A percentile compares a stretch with the other conserved stretches of the same genome.
phyloP scores from a whole-genome alignment of 2,888 invertebrate genomes.

The Nipponacmea schrenckii region DNA sequence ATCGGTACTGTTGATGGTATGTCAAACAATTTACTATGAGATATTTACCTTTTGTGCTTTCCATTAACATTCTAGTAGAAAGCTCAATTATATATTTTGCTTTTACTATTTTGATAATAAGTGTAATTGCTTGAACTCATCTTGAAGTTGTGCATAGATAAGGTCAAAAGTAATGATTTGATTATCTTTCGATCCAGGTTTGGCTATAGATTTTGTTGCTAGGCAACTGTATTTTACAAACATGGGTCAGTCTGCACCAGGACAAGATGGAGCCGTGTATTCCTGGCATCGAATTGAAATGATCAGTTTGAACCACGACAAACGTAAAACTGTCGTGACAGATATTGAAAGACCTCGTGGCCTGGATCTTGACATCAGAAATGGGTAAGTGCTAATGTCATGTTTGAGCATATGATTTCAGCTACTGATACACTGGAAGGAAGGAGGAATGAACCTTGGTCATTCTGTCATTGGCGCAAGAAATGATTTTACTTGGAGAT shows the following conservation, averaged over 20 bases:
- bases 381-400: slow-evolving; percentile 33
- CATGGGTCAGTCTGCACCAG: slow-evolving; percentile 44
- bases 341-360: slow-evolving; percentile 49
- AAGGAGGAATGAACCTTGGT: too few relatives aligned
- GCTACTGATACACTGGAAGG: too few relatives aligned
- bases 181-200: slow-evolving; percentile 34
- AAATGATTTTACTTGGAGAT: too few relatives aligned
- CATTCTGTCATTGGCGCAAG: too few relatives aligned
- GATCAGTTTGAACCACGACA: slow-evolving; percentile 42
- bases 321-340: slow-evolving; percentile 42
- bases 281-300: slow-evolving; percentile 58
- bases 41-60: neutral
- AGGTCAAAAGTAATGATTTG: neutral
- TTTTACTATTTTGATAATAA: too few relatives aligned
- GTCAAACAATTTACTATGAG: slow-evolving; percentile 3
- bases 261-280: slow-evolving; percentile 45
- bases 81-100: too few relatives aligned
- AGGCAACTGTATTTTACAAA: slow-evolving; percentile 59
- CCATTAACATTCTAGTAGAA: neutral
- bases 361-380: slow-evolving; percentile 45
- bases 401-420: neutral
- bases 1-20: slow-evolving; percentile 57
- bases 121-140: too few relatives aligned
- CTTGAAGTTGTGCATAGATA: too few relatives aligned
- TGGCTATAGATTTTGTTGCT: slow-evolving; percentile 50